Conservation (phyloP, 2,113 vertebrate species). For the Psittacara wagleri region DNA sequence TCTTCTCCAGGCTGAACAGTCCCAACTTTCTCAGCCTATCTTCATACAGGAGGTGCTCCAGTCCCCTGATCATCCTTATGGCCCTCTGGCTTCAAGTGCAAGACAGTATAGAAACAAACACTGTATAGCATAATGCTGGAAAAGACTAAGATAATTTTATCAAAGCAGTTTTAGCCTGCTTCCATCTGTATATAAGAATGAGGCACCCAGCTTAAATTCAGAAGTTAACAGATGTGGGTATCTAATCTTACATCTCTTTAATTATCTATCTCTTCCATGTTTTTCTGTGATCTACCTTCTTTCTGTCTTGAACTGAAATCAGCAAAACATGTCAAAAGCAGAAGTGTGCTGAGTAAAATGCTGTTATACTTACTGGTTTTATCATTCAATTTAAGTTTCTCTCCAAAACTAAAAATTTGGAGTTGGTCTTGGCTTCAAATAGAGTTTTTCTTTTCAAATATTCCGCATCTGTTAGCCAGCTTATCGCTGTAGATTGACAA, state of each 20-base stretch:
- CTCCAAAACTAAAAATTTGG: background rate
- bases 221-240: background rate
- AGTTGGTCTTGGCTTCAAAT: background rate
- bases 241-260: background rate
- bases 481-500: background rate
- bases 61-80: too few species aligned
- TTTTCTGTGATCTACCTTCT: background rate
- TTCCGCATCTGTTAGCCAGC: background rate
- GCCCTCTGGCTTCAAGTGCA: background rate
- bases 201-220: background rate
- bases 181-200: background rate
- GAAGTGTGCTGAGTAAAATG: background rate
- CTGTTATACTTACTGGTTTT: background rate
- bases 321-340: background rate
- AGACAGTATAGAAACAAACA: rapidly evolving
- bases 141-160: background rate
- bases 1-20: too few species aligned
- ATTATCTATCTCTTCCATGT: background rate
- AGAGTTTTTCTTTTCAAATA: background rate
- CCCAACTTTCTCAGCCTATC: too few species aligned
- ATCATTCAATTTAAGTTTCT: background rate
- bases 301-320: background rate
- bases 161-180: background rate
- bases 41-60: too few species aligned
- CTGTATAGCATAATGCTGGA: background rate